Base-by-base conservation (phyloP, 2,888 invertebrate genomes). In the Zele albiditarsus region DNA sequence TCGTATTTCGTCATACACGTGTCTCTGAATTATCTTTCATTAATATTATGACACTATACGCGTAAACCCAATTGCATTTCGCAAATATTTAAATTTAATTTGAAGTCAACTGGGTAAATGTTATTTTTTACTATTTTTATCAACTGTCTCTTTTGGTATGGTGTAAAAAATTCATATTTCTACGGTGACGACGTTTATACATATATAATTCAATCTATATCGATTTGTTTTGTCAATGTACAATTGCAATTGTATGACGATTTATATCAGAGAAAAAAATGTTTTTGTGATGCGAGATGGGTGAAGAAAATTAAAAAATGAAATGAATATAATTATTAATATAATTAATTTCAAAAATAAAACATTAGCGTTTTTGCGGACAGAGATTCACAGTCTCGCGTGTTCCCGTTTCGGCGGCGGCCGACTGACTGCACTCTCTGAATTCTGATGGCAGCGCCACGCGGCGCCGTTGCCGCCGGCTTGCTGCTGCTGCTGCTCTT, bases 361-460 rank as follows among this genome's bases (percentile, higher is more conserved):
- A 3, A 38, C 25, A 16, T 23, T 46, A n/a, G 6, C 25, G 20
- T 8, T 25, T 16, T 25, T 6, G n/a, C 28, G 60, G 38, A 38
- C 49, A 63, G 27, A 23, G 49, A 46, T 67, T 63, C 38, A 38
- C 63, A 63, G 14, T 58, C 16, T 58, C 53, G 68, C 72, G 75
- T 85, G 81, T 79, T 82, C 46, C 78, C 85, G 73, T 78, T 77
- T 79, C 85, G 83, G 78, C 82, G 84, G 84, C 84, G 83, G 84
- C 80, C 86, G 83, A 81, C 81, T 75, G 75, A 75, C 75, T 75
- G 67, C 75, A 71, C 75, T 75, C 31, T 16, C 49, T 33, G 66
- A 66, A 31, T 67, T 25, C 74, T 84, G 87, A 84, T 82, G 73
- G 85, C 85, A 85, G 85, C 86, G 85, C 86, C 83, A 80, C 82